Conservation (phyloP, 1,140 invertebrate genomes). For the Macrocentrus cingulum region DNA sequence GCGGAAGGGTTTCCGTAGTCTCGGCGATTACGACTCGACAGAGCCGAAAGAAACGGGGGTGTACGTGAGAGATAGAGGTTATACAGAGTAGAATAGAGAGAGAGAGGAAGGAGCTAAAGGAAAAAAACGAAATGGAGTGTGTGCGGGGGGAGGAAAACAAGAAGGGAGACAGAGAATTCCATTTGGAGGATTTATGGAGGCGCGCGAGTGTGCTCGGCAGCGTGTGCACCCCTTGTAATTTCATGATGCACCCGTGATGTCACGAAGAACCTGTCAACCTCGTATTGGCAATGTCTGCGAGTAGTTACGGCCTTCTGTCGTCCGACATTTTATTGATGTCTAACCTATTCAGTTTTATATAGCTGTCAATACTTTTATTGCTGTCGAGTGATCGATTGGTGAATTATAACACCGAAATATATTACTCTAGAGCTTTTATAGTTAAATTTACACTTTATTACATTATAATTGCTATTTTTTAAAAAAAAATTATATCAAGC, state of each 20-base stretch:
- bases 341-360: neutral
- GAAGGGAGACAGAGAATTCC: slow-evolving; percentile 32
- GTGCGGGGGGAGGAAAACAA: slow-evolving; percentile 5
- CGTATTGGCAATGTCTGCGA: neutral
- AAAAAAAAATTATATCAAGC: no score
- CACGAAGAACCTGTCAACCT: slow-evolving; percentile 10
- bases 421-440: no score
- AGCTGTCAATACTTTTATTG: no score
- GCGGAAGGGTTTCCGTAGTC: slow-evolving; percentile 29
- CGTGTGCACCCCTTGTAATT: slow-evolving; percentile 15
- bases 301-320: slow-evolving; percentile 9
- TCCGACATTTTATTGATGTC: slow-evolving; percentile 23
- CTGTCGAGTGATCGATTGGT: no score
- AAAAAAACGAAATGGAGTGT: slow-evolving; percentile 21
- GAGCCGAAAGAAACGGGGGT: slow-evolving; percentile 10
- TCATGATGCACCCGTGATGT: slow-evolving; percentile 18
- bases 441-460: no score
- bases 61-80: slow-evolving; percentile 8
- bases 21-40: slow-evolving; percentile 40
- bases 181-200: slow-evolving; percentile 44
- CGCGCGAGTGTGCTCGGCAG: slow-evolving; percentile 17
- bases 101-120: slow-evolving; percentile 16
- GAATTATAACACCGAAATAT: no score
- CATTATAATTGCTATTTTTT: no score
- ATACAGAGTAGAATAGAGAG: neutral